Conservation (phyloP, 2,113 vertebrate species). For the Dermatemys mawii region DNA sequence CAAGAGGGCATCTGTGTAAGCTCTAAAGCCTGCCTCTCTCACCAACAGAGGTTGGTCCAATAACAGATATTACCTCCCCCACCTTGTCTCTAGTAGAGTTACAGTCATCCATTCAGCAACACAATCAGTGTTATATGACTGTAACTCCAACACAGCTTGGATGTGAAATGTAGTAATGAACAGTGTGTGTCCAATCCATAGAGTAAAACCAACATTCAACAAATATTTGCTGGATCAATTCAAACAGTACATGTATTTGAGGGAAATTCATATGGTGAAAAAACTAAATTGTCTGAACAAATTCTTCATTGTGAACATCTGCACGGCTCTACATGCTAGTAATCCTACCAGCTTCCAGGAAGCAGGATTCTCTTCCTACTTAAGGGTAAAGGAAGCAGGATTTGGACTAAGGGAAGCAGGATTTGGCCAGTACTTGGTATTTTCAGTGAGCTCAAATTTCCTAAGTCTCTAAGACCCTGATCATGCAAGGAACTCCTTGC, state of each 20-base stretch:
- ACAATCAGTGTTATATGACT: background rate
- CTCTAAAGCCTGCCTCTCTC: background rate
- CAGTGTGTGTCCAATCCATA: background rate
- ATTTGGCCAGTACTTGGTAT: background rate
- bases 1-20: background rate
- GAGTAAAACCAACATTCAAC: background rate
- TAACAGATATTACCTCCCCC: background rate
- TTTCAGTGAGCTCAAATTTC: background rate
- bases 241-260: conserved; percentile 29
- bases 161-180: conserved; percentile 1
- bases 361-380: too few relatives aligned
- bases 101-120: conserved; percentile 10
- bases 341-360: background rate
- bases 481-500: background rate
- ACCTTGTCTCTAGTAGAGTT: background rate
- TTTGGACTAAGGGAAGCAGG: background rate
- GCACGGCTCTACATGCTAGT: background rate
- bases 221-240: conserved; percentile 41
- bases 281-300: background rate
- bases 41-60: background rate
- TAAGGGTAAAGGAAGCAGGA: too few relatives aligned
- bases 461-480: background rate
- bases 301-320: background rate
- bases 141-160: background rate
- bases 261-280: background rate